Conservation (phyloP, 2,888 invertebrate genomes). For the Euplexia lucipara region DNA sequence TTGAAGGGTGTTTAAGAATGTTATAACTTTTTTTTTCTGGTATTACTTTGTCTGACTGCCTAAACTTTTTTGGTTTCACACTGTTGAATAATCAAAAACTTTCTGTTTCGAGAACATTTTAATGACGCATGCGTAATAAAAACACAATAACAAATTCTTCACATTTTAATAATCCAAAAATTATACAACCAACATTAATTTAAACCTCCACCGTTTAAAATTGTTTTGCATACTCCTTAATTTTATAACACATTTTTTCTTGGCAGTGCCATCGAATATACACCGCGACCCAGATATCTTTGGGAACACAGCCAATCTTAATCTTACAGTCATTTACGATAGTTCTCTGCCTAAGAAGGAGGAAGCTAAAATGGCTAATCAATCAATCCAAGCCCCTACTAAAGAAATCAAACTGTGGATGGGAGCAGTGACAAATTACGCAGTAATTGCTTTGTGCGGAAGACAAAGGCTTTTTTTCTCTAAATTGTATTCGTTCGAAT, state of each 20-base stretch:
- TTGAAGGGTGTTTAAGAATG: not conserved
- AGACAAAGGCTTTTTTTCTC: conserved; percentile 77
- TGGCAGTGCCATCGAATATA: conserved; percentile 56
- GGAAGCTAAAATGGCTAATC: conserved; percentile 79
- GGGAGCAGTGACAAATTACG: conserved; percentile 86
- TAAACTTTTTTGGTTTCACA: not conserved
- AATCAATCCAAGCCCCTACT: conserved; percentile 82
- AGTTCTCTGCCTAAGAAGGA: conserved; percentile 55
- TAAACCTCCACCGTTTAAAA: conserved; percentile 38
- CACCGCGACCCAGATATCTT: conserved; percentile 58
- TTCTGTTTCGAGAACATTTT: not conserved
- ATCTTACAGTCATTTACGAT: conserved; percentile 63
- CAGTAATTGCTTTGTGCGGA: conserved; percentile 85
- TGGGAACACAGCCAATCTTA: conserved; percentile 67
- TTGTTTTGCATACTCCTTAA: conserved; percentile 34
- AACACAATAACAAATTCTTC: not conserved
- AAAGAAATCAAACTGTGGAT: conserved; percentile 83
- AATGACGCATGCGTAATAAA: no score
- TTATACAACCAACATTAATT: not conserved
- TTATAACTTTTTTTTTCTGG: not conserved
- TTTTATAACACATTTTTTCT: conserved; percentile 62
- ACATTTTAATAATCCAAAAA: not conserved
- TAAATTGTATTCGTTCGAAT: conserved; percentile 81
- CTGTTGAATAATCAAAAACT: not conserved
- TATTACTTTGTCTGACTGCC: not conserved